phyloP scores from a whole-genome alignment of 53 echinoderm and acorn worm species.

The Zoroaster sp. region DNA sequence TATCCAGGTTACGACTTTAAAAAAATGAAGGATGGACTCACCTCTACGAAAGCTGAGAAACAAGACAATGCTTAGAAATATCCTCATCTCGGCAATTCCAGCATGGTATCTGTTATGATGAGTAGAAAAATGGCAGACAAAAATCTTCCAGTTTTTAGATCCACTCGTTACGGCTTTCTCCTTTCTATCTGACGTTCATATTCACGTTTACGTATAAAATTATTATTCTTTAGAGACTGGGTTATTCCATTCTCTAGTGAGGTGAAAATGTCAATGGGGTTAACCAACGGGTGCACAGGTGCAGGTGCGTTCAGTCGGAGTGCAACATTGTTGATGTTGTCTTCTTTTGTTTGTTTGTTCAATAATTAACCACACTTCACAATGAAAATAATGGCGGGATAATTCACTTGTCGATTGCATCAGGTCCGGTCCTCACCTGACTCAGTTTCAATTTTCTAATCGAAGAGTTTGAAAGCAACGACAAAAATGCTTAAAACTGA shows the following conservation, averaged over 20 bases:
- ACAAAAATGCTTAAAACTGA: no score
- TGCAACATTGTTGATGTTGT: not conserved
- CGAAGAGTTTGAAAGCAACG: no score
- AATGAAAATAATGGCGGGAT: no score
- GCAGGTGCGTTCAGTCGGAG: not conserved
- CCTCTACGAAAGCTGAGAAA: not conserved
- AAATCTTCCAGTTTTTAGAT: not conserved
- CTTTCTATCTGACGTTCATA: no score
- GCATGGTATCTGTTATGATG: not conserved
- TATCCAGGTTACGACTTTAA: not conserved
- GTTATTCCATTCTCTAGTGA: not conserved
- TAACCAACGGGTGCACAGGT: not conserved
- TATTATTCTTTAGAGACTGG: no score
- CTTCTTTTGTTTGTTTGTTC: not conserved
- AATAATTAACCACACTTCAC: not conserved
- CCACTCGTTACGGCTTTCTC: no score
- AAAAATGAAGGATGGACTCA: not conserved
- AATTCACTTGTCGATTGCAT: no score
- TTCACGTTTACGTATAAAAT: no score
- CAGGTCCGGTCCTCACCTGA: no score
- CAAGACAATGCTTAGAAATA: constrained; percentile 27
- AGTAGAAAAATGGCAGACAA: not conserved
- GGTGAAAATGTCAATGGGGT: not conserved
- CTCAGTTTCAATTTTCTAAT: no score
- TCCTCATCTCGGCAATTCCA: constrained; percentile 43